Evolutionary conservation across 2,888 invertebrate genomes (phyloP).

Genomic region (Dione vanillae): DNA sequence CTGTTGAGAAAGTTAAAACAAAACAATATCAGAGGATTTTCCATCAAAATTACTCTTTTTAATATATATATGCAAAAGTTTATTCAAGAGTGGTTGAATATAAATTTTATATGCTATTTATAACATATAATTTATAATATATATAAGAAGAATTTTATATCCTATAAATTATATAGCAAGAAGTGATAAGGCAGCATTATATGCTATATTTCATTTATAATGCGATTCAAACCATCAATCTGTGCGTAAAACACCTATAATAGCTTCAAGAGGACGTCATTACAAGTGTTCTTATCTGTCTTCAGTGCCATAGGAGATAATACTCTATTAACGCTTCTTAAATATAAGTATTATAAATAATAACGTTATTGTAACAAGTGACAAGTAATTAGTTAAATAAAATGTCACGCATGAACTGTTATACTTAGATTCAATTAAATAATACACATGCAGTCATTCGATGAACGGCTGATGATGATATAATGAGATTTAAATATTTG

Average conservation of each 20-base stretch:
- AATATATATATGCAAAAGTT: too few species aligned
- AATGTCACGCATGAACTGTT: not conserved
- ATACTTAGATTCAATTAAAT: conserved; percentile 1
- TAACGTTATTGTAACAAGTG: not conserved
- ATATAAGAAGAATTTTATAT: too few species aligned
- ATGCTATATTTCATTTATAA: not conserved
- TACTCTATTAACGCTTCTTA: not conserved
- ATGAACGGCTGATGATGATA: not conserved
- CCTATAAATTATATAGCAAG: too few species aligned
- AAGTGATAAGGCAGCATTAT: too few species aligned
- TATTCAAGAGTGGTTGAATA: too few species aligned
- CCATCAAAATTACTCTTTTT: not conserved
- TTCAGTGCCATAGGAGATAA: not conserved
- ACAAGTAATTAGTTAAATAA: conserved; percentile 4
- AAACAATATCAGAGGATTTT: not conserved
- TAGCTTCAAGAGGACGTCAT: not conserved
- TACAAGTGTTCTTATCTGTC: not conserved
- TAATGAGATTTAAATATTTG: not conserved
- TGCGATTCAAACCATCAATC: not conserved
- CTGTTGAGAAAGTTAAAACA: conserved; percentile 54
- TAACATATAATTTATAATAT: too few species aligned
- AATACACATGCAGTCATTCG: not conserved
- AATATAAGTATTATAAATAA: not conserved
- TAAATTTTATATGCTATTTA: too few species aligned
- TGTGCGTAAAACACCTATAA: not conserved